Evolutionary conservation across 2,888 invertebrate genomes (phyloP), one percentile per base, ranked within the genome.

Genomic region (Lasioglossum zephyrum): DNA sequence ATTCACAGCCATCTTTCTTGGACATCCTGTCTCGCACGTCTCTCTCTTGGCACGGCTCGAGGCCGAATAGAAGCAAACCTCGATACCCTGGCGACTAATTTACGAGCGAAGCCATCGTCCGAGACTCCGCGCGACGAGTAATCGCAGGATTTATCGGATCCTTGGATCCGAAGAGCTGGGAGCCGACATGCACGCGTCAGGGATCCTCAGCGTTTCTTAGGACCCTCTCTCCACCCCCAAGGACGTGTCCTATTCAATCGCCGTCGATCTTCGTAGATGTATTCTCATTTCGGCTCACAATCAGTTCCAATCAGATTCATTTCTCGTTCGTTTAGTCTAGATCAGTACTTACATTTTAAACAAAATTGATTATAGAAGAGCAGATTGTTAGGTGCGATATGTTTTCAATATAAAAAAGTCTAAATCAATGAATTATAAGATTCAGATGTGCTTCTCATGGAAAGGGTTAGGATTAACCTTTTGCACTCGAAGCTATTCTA

Each of bases 71-170:
- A 22, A 18, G 36, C 44, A 31, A 72, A 81, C 60, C 77, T 66
- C 57, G 73, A 47, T 66, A 41, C 77, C 53, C 39, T 22, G 39
- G n/a, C 66, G 66, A 57, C 72, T 76, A 82, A 83, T 83, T 83
- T 63, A 53, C 36, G 63, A 76, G 26, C 72, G 44, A 60, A 4
- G 39, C 60, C 53, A n/a, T 22, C 53, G 53, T 53, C 36, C 26
- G 60, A 53, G 53, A n/a, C 13, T 22, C 53, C 16, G 31, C 41
- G 66, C 18, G 13, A 26, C 60, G 75, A 63, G 63, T 63, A 26
- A 18, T 31, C 36, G 44, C 22, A 60, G n/a, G 57, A 18, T 66
- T 47, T 66, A n/a, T 66, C 63, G 77, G 31, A 31, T 18, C 41
- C 26, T 39, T 18, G 31, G 66, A 31, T 36, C 66, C 36, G 22